Base-by-base conservation (phyloP, 2,888 invertebrate genomes). In the Thecocarcelia acutangulata region DNA sequence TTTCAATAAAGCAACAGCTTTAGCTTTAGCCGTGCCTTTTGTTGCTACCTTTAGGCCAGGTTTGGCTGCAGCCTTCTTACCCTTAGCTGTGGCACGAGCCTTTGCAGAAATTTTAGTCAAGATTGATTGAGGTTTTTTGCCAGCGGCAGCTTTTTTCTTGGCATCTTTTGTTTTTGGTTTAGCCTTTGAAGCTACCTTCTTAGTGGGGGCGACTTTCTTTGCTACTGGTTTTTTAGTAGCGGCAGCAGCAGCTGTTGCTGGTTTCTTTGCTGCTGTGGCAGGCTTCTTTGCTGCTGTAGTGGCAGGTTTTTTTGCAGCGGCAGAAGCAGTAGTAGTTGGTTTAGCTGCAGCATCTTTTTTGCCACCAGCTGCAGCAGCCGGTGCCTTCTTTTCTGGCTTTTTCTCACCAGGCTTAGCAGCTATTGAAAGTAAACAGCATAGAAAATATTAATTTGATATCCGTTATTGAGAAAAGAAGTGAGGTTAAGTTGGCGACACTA, bases 1-100 rank as follows among this genome's bases (percentile, higher is more conserved):
- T 89, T 96, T 96, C 66, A 94, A 92, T 83, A 96, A 84, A 70
- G 91, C 93, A 37, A 93, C 91, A 66, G 93, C 91, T 84, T 92
- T 91, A 63, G 93, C 91, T 84, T 92, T 93, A 68, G 92, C 92
- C 75, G 91, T 92, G 63, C 92, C 93, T 88, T 93, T 93, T 84
- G 92, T 92, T 84, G 92, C 92, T 63, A 87, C 85, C 83, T 90
- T 90, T 52, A 85, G 85, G 40, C 88, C 88, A 42, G 87, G 86
- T 87, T 90, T 90, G 33, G 83, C 85, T 28, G 87, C 88, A 48
- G 89, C 86, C 83, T 89, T 90, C 84, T 89, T 87, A 80, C 88
- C 88, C 80, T 90, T 87, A 70, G 89, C 86, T 48, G 90, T 88
- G 82, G 88, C 90, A 83, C 91, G 90, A 42, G 91, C 89, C 85